Evolutionary conservation across 1,140 invertebrate genomes (phyloP), one percentile per base, ranked within the genome.

Genomic region (Nomia melanderi): DNA sequence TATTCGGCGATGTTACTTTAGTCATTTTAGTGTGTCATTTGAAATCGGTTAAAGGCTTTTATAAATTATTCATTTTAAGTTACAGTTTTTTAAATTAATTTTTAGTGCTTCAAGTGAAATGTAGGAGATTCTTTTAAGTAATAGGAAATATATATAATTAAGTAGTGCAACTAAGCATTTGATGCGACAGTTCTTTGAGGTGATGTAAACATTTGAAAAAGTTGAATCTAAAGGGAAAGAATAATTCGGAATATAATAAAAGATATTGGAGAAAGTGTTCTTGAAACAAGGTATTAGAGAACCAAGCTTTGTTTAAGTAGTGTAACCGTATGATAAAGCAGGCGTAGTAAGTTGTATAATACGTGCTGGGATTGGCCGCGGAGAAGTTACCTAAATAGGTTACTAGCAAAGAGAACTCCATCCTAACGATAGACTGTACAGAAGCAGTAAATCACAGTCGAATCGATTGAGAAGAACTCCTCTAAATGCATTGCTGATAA

Each of bases 371-470:
- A 1, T 20, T 14, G n/a, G n/a, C n/a, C n/a, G 36, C 6, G 23
- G 39, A 53, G 17, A 50, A 65, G n/a, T 62, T 23, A 29, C 54
- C 2, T 31, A 25, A 39, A 65, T 54, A 14, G 71, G 33, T 65
- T 54, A 39, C 25, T 8, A 0, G 33, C 20, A 8, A 25, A 63
- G 31, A 54, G 25, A 31, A 41, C 47, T 41, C 64, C 23, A 23
- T 53, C 12, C 23, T 3, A 1, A 11, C 9, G 31, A 54, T 65
- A 27, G 47, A 74, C 60, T 65, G 12, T 36, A 11, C 50, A 9
- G 25, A 12, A 56, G n/a, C 64, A 56, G 47, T 65, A 65, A 74
- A 65, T 74, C 60, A 56, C 72, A 44, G n/a, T 56, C 29, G 50
- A 31, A 75, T 66, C 62, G 72, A 75, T 75, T 23, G 29, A 6